Percentiles rank a stretch among this genome's conserved stretches.
These are phyloP conservation scores for Epinephelus coioides DNA, from an alignment of 2,797 vertebrate genomes.

Conservation along the genomic window DNA sequence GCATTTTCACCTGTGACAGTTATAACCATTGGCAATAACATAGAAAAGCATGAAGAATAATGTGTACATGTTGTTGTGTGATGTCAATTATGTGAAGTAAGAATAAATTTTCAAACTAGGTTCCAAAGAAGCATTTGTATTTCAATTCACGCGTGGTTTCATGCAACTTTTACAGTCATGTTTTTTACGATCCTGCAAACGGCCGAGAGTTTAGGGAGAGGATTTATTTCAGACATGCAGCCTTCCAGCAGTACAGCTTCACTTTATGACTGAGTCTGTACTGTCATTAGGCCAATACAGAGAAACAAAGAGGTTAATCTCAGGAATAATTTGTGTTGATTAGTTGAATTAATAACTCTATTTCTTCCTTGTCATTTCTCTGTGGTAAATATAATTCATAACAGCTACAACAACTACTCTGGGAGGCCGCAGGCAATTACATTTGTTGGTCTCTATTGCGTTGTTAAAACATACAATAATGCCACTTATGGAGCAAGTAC, in stretches of 20 bases:
- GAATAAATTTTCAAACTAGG: conserved; percentile 1
- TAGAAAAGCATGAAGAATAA: neutral
- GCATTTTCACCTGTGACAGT: neutral
- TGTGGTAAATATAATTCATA: neutral
- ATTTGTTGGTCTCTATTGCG: conserved; percentile 2
- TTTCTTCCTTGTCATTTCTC: neutral
- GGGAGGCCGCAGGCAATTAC: neutral
- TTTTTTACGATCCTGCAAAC: neutral
- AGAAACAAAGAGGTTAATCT: neutral
- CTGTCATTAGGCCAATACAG: neutral
- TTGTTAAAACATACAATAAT: conserved; percentile 12
- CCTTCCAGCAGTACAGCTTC: neutral
- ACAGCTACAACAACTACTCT: neutral
- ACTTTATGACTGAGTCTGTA: neutral
- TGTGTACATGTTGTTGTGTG: conserved; percentile 8
- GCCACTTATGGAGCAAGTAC: conserved; percentile 2
- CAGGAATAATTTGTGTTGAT: neutral
- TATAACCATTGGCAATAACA: conserved; percentile 11
- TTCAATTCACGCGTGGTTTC: neutral
- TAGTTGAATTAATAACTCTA: too few species aligned
- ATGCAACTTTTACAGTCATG: neutral
- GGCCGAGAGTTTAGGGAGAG: neutral
- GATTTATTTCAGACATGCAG: neutral
- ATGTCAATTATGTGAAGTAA: neutral
- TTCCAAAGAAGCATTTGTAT: conserved; percentile 2